Evolutionary conservation across 2,113 vertebrate species (phyloP), one percentile per base, ranked within the genome.

Genomic region (Manacus vitellinus): DNA sequence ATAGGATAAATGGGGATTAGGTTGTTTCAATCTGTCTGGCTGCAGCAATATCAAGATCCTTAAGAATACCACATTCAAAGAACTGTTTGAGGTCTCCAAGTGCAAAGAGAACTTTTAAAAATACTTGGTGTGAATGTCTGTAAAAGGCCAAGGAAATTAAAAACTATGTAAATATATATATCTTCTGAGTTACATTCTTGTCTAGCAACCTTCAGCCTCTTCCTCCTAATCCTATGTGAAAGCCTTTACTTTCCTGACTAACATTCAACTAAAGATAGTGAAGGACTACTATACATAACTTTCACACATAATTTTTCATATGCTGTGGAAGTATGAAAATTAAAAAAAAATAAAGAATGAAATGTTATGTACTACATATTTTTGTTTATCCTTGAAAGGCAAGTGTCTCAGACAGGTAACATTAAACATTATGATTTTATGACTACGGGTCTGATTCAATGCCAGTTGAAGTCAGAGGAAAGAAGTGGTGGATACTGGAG

Each of bases 271-370:
- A 89, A 97, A 95, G 89, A 88, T 73, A 95, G 98, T 74, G 93
- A 97, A 97, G 97, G 95, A 76, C 46, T 92, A 95, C 63, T 85
- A 75, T 94, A 82, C 43, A 78, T 77, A 75, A 35, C 65, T 91
- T 98, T 98, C 81, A 81, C 98, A 97, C 95, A 86, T 96, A 56
- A 61, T 98, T 98, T 98, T 98, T 98, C 95, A 96, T 98, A 95
- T 97, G 97, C 73, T 79, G 47, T 62, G 31, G 78, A 83, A 94
- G 74, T 88, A 71, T 37, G 65, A 94, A 94, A 71, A 87, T 82
- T 51, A 7, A 8, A 25, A 92, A 94, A 95, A 89, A 74, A 66
- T 61, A 16, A 61, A 61, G 28, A 56, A n/a, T 25, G 67, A 66
- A 92, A 51, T 73, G 15, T 43, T 51, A 35, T 28, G 20, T 65